Evolutionary conservation across 2,797 vertebrate species (phyloP), one percentile per base, ranked within the genome.

Genomic region (Alcedo quadribrachys): DNA sequence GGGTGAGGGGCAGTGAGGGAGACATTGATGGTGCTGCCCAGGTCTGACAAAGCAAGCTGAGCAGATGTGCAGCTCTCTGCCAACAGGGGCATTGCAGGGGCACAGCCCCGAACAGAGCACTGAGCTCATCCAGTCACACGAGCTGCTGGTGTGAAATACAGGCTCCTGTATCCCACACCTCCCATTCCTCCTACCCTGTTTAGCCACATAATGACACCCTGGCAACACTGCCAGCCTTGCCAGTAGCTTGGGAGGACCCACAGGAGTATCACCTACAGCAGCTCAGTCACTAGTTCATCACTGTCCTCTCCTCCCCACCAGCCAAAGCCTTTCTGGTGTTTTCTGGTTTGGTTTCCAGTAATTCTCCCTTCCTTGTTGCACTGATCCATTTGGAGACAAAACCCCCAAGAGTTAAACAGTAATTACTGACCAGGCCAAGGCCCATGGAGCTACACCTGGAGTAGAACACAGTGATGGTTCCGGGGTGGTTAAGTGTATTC

Each of bases 61-160:
- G 40, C 63, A 93, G 60, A 81, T 76, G 37, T 51, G 58, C 12
- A 65, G 28, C 16, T 50, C 21, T 57, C 50, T 79, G 42, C 45
- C 4, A 2, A n/a, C 25, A 58, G 71, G 22, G 58, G 37, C 9
- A 1, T 17, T 75, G 17, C 11, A 1, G 46, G n/a, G 42, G 15
- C 58, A 78, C 45, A 78, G 14, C 17, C 37, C 6, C 0, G 2
- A 25, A 15, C n/a, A 24, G 32, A 84, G 35, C 3, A 3, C 7
- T 48, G 4, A 0, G 0, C 12, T 81, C 11, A 1, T 46, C 19
- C 32, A 28, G 24, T 32, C 46, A 35, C 83, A 24, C 7, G 20
- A 84, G 68, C 61, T 9, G 4, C 32, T 18, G 37, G 37, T 57
- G n/a, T 51, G 27, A 51, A 51, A 51, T 51, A 51, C 28, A 19